These are phyloP conservation scores for Eulimnadia texana DNA, from an alignment of 1,140 invertebrate species.

Conservation along the genomic window DNA sequence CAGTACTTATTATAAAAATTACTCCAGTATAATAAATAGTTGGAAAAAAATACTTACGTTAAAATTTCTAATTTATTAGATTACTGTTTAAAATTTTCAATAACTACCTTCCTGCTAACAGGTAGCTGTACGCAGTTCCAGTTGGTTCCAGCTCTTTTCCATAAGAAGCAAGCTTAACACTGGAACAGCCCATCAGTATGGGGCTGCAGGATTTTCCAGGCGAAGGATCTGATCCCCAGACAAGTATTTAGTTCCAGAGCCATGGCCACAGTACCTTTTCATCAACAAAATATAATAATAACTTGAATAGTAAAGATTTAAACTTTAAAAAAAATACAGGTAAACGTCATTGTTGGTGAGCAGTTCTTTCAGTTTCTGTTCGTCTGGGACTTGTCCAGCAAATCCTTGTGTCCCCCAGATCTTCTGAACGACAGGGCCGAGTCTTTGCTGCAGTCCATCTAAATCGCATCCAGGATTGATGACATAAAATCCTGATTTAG, in stretches of 20 bases:
- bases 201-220: constrained; percentile 38
- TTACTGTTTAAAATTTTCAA: constrained; percentile 14
- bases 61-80: no score
- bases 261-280: constrained; percentile 56
- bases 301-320: neutral
- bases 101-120: constrained; percentile 46
- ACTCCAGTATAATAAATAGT: no score
- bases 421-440: constrained; percentile 44
- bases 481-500: constrained; percentile 39
- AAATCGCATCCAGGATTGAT: constrained; percentile 55
- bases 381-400: constrained; percentile 37
- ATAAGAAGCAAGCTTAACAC: constrained; percentile 39
- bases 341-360: constrained; percentile 45
- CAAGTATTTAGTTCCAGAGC: constrained; percentile 52
- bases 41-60: no score
- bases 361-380: constrained; percentile 39
- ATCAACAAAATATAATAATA: constrained; percentile 18
- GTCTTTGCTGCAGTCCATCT: constrained; percentile 45
- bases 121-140: constrained; percentile 49
- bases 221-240: constrained; percentile 41
- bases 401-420: constrained; percentile 46
- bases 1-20: no score
- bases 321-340: constrained; percentile 37
- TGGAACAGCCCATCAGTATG: constrained; percentile 62
- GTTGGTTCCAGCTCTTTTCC: constrained; percentile 43